Evolutionary conservation across 2,888 invertebrate species (phyloP).

Genomic region (Hyles lineata): DNA sequence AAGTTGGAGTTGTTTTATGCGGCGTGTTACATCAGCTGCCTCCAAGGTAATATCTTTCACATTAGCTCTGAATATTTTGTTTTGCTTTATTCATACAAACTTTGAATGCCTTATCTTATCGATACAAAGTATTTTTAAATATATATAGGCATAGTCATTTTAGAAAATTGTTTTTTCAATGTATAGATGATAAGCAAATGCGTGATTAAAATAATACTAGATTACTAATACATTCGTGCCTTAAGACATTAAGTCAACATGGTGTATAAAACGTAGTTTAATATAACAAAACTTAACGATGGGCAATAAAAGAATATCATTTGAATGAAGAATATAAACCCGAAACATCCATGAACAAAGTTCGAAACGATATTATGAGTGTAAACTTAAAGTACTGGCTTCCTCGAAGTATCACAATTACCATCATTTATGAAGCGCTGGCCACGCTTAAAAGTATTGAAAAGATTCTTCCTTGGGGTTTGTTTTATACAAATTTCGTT

Average conservation of each 20-base stretch:
- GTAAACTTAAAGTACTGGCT: constrained; percentile 24
- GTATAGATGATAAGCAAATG: too few species aligned
- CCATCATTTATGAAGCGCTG: constrained; percentile 21
- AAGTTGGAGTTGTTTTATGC: constrained; percentile 8
- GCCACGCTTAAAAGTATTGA: constrained; percentile 14
- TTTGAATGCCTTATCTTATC: not conserved
- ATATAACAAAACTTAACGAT: not conserved
- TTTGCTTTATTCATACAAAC: not conserved
- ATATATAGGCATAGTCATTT: too few species aligned
- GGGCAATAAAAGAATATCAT: constrained; percentile 7
- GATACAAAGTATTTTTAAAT: too few species aligned
- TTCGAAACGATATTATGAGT: constrained; percentile 21
- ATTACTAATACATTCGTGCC: too few species aligned
- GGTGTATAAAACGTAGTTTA: not conserved
- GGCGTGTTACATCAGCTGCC: not conserved
- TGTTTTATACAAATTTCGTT: constrained; percentile 14
- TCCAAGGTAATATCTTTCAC: constrained; percentile 12
- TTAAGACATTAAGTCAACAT: too few species aligned
- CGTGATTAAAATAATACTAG: too few species aligned
- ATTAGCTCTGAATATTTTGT: not conserved
- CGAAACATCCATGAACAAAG: constrained; percentile 22
- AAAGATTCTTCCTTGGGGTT: constrained; percentile 21
- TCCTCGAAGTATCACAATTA: constrained; percentile 21
- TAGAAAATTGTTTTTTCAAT: too few species aligned
- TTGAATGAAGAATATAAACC: constrained; percentile 12